phyloP scores from a whole-genome alignment of 2,113 vertebrate species.

The Brienomyrus brachyistius region DNA sequence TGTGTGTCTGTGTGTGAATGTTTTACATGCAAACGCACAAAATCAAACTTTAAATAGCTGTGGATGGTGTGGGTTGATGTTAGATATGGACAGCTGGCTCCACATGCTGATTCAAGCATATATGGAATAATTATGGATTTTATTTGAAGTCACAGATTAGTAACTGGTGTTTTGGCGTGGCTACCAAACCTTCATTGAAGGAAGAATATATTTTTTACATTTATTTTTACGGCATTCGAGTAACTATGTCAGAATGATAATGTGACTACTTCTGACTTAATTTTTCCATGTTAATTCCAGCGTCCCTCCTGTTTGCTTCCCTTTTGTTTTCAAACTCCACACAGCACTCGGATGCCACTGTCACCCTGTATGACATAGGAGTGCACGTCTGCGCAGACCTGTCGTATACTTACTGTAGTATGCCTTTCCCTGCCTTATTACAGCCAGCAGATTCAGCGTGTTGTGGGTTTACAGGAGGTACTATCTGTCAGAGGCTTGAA shows the following conservation, averaged over 20 bases:
- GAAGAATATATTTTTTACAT: neutral
- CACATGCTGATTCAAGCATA: neutral
- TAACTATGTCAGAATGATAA: neutral
- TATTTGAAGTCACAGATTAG: neutral
- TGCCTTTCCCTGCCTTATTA: slow-evolving; percentile 63
- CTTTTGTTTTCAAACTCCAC: slow-evolving; percentile 28
- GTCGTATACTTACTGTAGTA: slow-evolving; percentile 70
- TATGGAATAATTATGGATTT: neutral
- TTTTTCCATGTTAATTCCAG: neutral
- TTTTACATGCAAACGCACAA: slow-evolving; percentile 21
- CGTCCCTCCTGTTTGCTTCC: neutral
- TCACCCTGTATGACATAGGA: slow-evolving; percentile 48
- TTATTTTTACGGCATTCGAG: slow-evolving; percentile 7
- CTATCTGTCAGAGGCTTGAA: slow-evolving; percentile 52
- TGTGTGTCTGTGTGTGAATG: neutral
- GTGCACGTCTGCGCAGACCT: slow-evolving; percentile 37
- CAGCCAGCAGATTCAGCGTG: slow-evolving; percentile 42
- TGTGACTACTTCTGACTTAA: slow-evolving; percentile 7
- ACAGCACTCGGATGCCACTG: slow-evolving; percentile 53
- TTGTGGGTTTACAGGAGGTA: slow-evolving; percentile 55
- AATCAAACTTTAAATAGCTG: slow-evolving; percentile 16
- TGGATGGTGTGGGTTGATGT: neutral
- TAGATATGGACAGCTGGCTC: neutral
- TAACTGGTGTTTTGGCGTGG: neutral
- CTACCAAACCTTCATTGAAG: neutral